Evolutionary conservation across 2,888 invertebrate species (phyloP).

Genomic region (Augiades crinisus): DNA sequence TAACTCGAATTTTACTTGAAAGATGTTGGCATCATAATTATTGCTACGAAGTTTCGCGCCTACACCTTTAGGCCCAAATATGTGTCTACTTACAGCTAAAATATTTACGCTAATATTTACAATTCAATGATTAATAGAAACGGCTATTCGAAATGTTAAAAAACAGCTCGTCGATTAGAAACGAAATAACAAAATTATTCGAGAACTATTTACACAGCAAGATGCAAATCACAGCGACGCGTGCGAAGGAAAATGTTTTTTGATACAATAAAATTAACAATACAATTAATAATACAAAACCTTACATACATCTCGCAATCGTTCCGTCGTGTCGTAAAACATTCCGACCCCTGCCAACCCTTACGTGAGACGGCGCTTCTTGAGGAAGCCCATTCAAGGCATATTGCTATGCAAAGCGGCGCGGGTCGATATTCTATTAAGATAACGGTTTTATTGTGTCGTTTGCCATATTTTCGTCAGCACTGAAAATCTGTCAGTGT

Average conservation of each 20-base stretch:
- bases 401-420: conserved; percentile 34
- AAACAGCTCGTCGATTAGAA: conserved; percentile 65
- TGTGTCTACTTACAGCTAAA: conserved; percentile 71
- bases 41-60: conserved; percentile 72
- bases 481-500: conserved; percentile 58
- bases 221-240: conserved; percentile 75
- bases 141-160: conserved; percentile 52
- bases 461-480: conserved; percentile 65
- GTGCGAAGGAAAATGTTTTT: conserved; percentile 51
- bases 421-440: conserved; percentile 72
- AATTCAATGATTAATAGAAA: conserved; percentile 65
- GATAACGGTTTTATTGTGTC: conserved; percentile 59
- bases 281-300: conserved; percentile 41
- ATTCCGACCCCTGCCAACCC: conserved; percentile 14
- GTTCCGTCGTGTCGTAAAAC: conserved; percentile 4
- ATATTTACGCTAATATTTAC: conserved; percentile 72
- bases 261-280: conserved; percentile 34
- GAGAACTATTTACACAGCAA: conserved; percentile 75
- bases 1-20: conserved; percentile 61
- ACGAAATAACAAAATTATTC: conserved; percentile 77
- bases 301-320: neutral
- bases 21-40: conserved; percentile 76
- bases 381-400: conserved; percentile 19
- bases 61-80: conserved; percentile 71
- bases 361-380: conserved; percentile 16